Percentiles rank a stretch among this genome's conserved stretches.
phyloP scores from a whole-genome alignment of 2,797 vertebrate genomes.

The Crypturellus tataupa region DNA sequence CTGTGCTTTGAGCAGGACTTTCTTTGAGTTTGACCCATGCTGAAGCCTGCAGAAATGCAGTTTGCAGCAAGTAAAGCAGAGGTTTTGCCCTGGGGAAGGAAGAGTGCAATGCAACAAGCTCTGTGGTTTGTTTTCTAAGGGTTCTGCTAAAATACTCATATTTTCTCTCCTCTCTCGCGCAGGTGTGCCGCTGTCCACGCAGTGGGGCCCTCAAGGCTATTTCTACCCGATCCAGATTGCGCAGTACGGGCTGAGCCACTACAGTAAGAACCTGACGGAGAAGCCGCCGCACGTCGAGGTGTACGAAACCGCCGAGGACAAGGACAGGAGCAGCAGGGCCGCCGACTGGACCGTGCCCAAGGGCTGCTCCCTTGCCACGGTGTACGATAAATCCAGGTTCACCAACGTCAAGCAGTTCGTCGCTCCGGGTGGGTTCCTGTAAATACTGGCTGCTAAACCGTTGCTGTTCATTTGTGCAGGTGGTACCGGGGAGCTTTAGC shows the following conservation, averaged over 20 bases:
- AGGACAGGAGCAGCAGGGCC: constrained; percentile 74
- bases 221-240: constrained; percentile 99
- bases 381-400: constrained; percentile 86
- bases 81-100: not conserved
- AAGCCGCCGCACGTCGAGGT: constrained; percentile 90
- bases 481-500: not conserved
- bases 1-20: not conserved
- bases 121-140: not conserved
- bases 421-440: constrained; percentile 85
- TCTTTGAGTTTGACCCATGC: not conserved
- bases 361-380: constrained; percentile 86
- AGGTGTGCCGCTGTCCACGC: constrained; percentile 97
- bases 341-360: constrained; percentile 88
- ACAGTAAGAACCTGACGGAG: constrained; percentile 98
- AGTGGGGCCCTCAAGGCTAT: constrained; percentile 99
- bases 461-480: accelerated
- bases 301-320: constrained; percentile 91
- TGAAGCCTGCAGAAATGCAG: not conserved
- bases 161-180: not conserved
- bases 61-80: not conserved
- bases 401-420: constrained; percentile 90
- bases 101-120: accelerated
- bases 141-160: accelerated
- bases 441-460: not conserved
- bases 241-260: constrained; percentile 97